These are phyloP conservation scores for Silurus glanis DNA, from an alignment of 2,113 vertebrate genomes.

Conservation along the genomic window DNA sequence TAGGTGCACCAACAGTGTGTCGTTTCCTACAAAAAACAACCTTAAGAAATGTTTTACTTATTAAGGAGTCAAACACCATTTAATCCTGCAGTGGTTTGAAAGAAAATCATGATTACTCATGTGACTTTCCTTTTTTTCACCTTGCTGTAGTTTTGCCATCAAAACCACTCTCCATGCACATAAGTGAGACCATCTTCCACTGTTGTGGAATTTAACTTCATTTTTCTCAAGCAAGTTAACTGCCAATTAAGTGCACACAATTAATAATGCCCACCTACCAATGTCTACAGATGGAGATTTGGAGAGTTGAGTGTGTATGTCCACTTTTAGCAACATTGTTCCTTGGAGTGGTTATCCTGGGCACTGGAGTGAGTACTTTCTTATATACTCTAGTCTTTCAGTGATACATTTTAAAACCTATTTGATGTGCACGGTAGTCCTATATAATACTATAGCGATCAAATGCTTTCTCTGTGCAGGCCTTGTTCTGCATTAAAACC, in stretches of 20 bases:
- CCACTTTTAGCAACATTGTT: constrained; percentile 76
- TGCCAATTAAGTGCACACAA: neutral
- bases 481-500: constrained; percentile 55
- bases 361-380: constrained; percentile 75
- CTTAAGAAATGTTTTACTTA: neutral
- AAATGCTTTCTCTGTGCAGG: constrained; percentile 16
- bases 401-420: neutral
- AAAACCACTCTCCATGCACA: neutral
- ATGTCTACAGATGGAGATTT: constrained; percentile 62
- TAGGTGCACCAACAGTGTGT: neutral
- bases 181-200: neutral
- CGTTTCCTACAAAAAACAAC: neutral
- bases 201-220: neutral
- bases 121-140: neutral
- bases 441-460: neutral
- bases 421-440: neutral
- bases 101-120: neutral
- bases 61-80: neutral
- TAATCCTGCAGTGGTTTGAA: neutral
- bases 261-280: neutral
- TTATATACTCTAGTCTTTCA: neutral
- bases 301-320: constrained; percentile 69
- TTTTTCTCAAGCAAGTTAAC: neutral
- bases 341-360: constrained; percentile 72
- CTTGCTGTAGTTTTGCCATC: neutral